Evolutionary conservation across 2,113 vertebrate genomes (phyloP), one percentile per base, ranked within the genome.

Genomic region (Ceratotherium simum): DNA sequence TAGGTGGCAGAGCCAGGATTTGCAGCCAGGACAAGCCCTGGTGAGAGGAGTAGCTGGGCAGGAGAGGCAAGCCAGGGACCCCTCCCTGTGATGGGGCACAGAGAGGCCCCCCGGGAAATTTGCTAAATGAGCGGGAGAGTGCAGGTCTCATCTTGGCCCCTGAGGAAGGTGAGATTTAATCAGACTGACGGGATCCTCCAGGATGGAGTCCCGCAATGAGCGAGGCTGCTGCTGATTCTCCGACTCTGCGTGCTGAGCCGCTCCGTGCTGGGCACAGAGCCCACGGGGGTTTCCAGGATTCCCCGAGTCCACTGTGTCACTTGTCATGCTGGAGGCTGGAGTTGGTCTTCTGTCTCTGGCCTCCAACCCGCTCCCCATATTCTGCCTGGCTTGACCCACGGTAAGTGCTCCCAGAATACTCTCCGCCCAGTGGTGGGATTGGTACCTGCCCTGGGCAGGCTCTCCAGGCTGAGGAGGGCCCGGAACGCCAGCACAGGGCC

Each of bases 231-330:
- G 27, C 31, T 7, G 54, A 54, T 4, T 12, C 67, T 67, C n/a
- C 2, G 6, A 8, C 31, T 46, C 25, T 27, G 33, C 42, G 2
- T 1, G 29, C 58, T 21, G 29, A 73, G 48, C 1, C 0, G 21
- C 13, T 25, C n/a, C 25, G 18, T 20, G 8, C 17, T 1, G 5
- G n/a, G 33, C 69, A 18, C 4, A 0, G 58, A 0, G 5, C 39
- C 58, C 48, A 5, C 0, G 6, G n/a, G 51, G 8, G 25, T 33
- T 48, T 72, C 72, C 16, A 17, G 39, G 60, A 1, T 11, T 13
- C 58, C 42, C 51, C 0, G 2, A 2, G 33, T 33, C 13, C 17
- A 0, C 5, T 2, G 31, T 6, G 5, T 54, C 42, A 27, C 42
- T 46, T n/a, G n/a, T 18, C 2, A 1, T 33, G 67, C 42, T 8